These are phyloP conservation scores for Ormyrus nitidulus DNA, from an alignment of 2,888 invertebrate species.

Conservation along the genomic window DNA sequence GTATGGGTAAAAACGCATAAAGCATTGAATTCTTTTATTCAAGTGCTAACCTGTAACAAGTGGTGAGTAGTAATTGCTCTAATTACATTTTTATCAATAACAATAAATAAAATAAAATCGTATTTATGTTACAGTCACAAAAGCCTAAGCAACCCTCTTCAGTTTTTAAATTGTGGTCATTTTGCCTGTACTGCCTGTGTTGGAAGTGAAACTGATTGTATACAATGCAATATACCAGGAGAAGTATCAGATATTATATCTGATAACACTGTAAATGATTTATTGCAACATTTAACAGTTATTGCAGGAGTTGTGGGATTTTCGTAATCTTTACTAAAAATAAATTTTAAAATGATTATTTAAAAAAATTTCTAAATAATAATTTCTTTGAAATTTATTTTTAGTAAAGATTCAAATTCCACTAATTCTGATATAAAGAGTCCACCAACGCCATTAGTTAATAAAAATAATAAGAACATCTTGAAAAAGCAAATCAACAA, in stretches of 20 bases:
- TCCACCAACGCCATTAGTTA: not conserved
- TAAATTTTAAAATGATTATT: not conserved
- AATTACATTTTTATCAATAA: too few species aligned
- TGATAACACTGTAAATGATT: slow-evolving; percentile 36
- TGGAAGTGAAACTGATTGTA: slow-evolving; percentile 35
- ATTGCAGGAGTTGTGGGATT: slow-evolving; percentile 47
- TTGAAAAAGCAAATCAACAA: not conserved
- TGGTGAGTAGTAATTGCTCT: slow-evolving; percentile 49
- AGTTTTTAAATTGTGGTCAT: slow-evolving; percentile 55
- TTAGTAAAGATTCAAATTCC: not conserved
- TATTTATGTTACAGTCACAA: slow-evolving; percentile 24
- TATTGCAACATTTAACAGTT: slow-evolving; percentile 47
- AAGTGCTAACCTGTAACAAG: slow-evolving; percentile 56
- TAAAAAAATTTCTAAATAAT: not conserved
- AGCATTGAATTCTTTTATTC: slow-evolving; percentile 53
- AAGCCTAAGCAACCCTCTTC: slow-evolving; percentile 37
- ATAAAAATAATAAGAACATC: not conserved
- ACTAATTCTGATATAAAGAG: not conserved
- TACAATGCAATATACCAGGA: slow-evolving; percentile 48
- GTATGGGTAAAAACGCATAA: slow-evolving; percentile 53
- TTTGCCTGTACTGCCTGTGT: slow-evolving; percentile 47
- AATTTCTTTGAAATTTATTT: slow-evolving; percentile 3
- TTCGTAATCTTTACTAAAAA: slow-evolving; percentile 13
- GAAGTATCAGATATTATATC: slow-evolving; percentile 37
- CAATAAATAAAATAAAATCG: too few species aligned